Evolutionary conservation across 1,140 invertebrate species (phyloP).

Genomic region (Drosophila ananassae): DNA sequence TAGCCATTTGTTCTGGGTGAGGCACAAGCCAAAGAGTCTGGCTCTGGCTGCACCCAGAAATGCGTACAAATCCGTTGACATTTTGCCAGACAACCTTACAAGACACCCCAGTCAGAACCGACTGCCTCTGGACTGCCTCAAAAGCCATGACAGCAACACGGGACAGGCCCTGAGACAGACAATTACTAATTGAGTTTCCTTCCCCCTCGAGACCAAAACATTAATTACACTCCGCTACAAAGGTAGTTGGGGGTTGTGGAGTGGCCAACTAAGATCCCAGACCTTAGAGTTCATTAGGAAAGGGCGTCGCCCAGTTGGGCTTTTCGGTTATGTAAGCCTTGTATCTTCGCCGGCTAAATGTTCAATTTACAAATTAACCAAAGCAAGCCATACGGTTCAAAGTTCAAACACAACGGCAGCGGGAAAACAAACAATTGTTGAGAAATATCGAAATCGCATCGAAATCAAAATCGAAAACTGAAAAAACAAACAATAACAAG

Average conservation of each 20-base stretch:
- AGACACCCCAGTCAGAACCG: conserved; percentile 25
- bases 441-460: conserved; percentile 44
- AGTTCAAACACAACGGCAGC: conserved; percentile 59
- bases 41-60: conserved; percentile 64
- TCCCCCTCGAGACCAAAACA: conserved; percentile 23
- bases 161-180: conserved; percentile 44
- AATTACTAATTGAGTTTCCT: conserved; percentile 50
- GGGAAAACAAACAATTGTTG: conserved; percentile 40
- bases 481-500: conserved; percentile 59
- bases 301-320: conserved; percentile 37
- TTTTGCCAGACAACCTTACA: conserved; percentile 57
- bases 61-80: conserved; percentile 67
- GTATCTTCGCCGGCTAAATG: conserved; percentile 43
- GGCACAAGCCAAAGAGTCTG: conserved; percentile 56
- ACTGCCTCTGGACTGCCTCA: conserved; percentile 2
- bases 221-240: conserved; percentile 31
- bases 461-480: conserved; percentile 28
- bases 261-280: conserved; percentile 10
- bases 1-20: conserved; percentile 36
- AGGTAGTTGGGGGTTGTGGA: conserved; percentile 1
- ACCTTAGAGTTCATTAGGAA: conserved; percentile 60
- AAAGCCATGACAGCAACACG: conserved; percentile 33
- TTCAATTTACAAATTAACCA: conserved; percentile 59
- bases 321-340: conserved; percentile 53
- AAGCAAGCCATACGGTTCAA: conserved; percentile 53